Evolutionary conservation across 1,140 invertebrate species (phyloP).

Genomic region (Trichonephila clavata): DNA sequence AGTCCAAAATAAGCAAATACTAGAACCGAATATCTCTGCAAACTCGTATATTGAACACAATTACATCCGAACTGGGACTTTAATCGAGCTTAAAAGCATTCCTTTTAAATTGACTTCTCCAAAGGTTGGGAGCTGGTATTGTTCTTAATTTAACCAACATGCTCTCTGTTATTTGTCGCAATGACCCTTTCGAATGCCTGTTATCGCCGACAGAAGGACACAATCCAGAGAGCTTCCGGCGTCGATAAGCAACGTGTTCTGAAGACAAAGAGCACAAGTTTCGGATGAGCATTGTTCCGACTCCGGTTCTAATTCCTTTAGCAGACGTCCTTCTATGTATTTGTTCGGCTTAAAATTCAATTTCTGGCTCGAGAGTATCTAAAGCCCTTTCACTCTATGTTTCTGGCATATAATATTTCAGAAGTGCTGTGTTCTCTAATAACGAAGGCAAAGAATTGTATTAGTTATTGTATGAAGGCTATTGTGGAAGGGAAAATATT

Average conservation of each 20-base stretch:
- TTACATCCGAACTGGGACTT: background rate
- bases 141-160: constrained; percentile 5
- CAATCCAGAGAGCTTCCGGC: background rate
- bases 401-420: background rate
- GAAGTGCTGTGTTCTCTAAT: background rate
- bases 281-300: constrained; percentile 5
- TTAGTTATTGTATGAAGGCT: no score
- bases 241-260: constrained; percentile 5
- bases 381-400: no score
- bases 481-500: no score
- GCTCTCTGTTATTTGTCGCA: background rate
- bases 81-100: background rate
- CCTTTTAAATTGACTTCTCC: background rate
- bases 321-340: background rate
- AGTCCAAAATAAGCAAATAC: background rate
- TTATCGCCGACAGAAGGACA: background rate
- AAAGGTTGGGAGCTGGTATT: background rate
- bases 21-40: background rate
- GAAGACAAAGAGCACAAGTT: constrained; percentile 19
- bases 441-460: no score
- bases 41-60: background rate
- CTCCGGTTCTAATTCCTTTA: constrained; percentile 15
- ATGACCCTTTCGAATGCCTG: background rate
- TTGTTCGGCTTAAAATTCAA: background rate
- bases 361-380: background rate